Evolutionary conservation across 2,888 invertebrate genomes (phyloP), one percentile per base, ranked within the genome.

Genomic region (Exocentrus adspersus): DNA sequence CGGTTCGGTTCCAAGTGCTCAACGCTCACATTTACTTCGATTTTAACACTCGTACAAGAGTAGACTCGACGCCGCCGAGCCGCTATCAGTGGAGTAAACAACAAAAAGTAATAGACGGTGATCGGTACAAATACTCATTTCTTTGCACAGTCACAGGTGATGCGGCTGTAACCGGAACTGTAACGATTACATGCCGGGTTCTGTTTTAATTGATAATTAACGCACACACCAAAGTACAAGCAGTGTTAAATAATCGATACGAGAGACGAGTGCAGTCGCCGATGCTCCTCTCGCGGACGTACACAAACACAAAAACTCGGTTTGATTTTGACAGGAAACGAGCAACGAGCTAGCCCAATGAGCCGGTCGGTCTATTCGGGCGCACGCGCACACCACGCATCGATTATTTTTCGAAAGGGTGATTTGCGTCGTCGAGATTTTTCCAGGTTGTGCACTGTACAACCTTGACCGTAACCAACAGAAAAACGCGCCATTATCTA

Each of bases 241-340:
- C 70, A 67, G 64, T 64, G 52, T 60, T 71, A 72, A 72, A 74
- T 72, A 71, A 74, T 73, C 72, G 71, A 75, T 75, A 71, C 68
- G 65, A 67, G 32, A 68, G 62, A 59, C 50, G 64, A 67, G 51
- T 58, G 56, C 61, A 57, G 60, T 51, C 59, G 42, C 65, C 60
- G 68, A n/a, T n/a, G n/a, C n/a, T n/a, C n/a, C n/a, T n/a, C 65
- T 67, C 69, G 61, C 72, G 67, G 67, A 72, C 73, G 65, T 72
- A 75, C 68, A 75, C 74, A 72, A 74, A n/a, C n/a, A n/a, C n/a
- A n/a, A n/a, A n/a, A 57, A 70, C 71, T 74, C 65, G 57, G 69
- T 71, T 73, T 67, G 63, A 72, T 74, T 75, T 76, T 76, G 75
- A 76, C 72, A 64, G 66, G 52, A 60, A 24, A 24, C 4, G 24